A percentile compares a stretch with the other conserved stretches of the same genome.
phyloP scores from a whole-genome alignment of 2,113 vertebrate species.

The Crocuta crocuta region DNA sequence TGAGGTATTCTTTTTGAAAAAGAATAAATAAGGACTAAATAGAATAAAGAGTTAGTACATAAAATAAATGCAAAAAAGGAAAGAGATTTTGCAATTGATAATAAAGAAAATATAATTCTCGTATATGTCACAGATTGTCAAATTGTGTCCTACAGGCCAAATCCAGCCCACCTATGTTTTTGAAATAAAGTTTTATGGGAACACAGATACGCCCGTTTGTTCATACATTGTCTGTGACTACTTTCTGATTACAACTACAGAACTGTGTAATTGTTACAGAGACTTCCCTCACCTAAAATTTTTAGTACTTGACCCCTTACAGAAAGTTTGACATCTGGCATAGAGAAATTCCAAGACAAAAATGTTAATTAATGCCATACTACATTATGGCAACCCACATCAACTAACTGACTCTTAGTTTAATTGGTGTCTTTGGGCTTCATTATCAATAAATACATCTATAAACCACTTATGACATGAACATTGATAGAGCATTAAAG shows the following conservation, averaged over 20 bases:
- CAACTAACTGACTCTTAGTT: neutral
- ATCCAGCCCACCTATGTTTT: neutral
- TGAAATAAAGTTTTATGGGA: neutral
- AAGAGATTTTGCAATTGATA: neutral
- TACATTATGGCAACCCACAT: neutral
- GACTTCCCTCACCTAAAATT: neutral
- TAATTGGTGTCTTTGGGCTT: neutral
- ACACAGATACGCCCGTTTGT: neutral
- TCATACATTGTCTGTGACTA: neutral
- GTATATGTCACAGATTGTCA: neutral
- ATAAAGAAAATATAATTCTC: neutral
- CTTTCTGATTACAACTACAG: neutral
- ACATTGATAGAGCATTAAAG: neutral
- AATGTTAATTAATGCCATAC: neutral
- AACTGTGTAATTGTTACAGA: neutral
- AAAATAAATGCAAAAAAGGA: neutral
- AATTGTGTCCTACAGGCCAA: neutral
- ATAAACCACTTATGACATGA: neutral
- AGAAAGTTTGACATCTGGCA: neutral
- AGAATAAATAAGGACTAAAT: neutral
- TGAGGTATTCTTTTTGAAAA: neutral
- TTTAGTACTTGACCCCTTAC: neutral
- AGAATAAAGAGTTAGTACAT: neutral
- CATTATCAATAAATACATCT: neutral
- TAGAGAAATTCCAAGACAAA: slow-evolving; percentile 1